Percentiles rank a stretch among this genome's conserved stretches.
These are phyloP conservation scores for Danio aesculapii DNA, from an alignment of 2,797 vertebrate species.

Conservation along the genomic window DNA sequence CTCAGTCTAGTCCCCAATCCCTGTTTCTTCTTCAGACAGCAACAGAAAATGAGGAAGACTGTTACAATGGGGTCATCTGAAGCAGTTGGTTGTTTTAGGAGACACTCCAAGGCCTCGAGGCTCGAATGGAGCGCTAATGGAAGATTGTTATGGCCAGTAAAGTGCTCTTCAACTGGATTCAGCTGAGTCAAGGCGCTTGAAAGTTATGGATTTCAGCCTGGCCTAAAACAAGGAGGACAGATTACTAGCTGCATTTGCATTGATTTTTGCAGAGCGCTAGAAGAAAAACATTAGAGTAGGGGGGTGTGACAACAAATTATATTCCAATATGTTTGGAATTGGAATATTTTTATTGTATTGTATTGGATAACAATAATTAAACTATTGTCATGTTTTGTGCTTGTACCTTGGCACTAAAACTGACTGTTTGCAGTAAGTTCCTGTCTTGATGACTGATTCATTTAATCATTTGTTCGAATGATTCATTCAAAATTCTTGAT, in stretches of 20 bases:
- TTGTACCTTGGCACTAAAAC: too few relatives aligned
- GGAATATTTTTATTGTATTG: too few relatives aligned
- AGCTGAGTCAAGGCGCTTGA: slow-evolving; percentile 35
- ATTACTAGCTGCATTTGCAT: slow-evolving; percentile 42
- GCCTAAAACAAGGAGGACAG: slow-evolving; percentile 21
- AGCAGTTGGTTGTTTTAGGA: slow-evolving; percentile 29
- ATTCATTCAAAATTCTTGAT: too few relatives aligned
- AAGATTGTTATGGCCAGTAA: slow-evolving; percentile 34
- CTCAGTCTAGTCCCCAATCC: slow-evolving; percentile 7
- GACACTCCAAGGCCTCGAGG: slow-evolving; percentile 24
- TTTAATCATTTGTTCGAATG: too few relatives aligned
- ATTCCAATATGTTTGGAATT: too few relatives aligned
- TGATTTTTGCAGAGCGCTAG: slow-evolving; percentile 12
- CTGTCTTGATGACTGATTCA: too few relatives aligned
- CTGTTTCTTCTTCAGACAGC: slow-evolving; percentile 39
- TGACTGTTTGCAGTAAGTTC: too few relatives aligned
- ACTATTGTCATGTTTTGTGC: too few relatives aligned
- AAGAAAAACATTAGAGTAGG: not conserved
- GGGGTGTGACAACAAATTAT: too few relatives aligned
- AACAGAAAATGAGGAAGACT: not conserved
- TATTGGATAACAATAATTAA: too few relatives aligned
- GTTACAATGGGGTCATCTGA: slow-evolving; percentile 21
- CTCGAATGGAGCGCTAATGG: slow-evolving; percentile 29
- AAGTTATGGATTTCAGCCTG: slow-evolving; percentile 44
- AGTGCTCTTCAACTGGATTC: slow-evolving; percentile 38